Base-by-base conservation (phyloP, 2,797 vertebrate species). In the Sebastes hubbsi region DNA sequence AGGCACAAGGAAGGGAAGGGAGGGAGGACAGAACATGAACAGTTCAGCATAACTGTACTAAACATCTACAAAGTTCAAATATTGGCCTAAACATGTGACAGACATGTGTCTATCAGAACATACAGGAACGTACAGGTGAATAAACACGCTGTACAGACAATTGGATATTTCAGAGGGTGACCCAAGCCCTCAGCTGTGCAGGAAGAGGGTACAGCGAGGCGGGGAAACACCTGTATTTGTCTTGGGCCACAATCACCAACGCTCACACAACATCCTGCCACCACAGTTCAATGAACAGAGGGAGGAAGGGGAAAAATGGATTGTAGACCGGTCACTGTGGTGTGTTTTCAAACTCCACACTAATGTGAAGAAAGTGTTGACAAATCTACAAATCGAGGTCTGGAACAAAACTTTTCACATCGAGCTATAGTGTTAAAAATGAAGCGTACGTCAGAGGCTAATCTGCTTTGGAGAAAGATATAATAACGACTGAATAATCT, bases 181-280 rank as follows among this genome's bases (percentile, higher is more conserved):
- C 66, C 68, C 73, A 55, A 72, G 24, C 56, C 56, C 79, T 90
- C 89, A 87, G 90, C 90, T 92, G 89, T 60, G 73, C 90, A 94
- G 95, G 94, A 95, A 94, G 83, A 85, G 72, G 80, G 72, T 62
- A 82, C 82, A 85, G 78, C 83, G 10, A 25, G 64, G 77, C 75
- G 34, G 90, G 95, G 95, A 96, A 96, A 89, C 96, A 95, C 94
- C 95, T 95, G 95, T 92, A 92, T 95, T 95, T 94, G 92, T 94
- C 87, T 89, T 75, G 66, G 52, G 78, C 75, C 79, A 90, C 93
- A 93, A 94, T 94, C 94, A 64, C 62, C 72, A 88, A 61, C 75
- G n/a, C 79, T 89, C 91, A 83, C 78, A 86, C 89, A 58, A 91
- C 93, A 89, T 94, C 95, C 94, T 94, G 92, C 87, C 79, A 60